A percentile compares a stretch with the other conserved stretches of the same genome.
Evolutionary conservation across 2,113 vertebrate species (phyloP).

Genomic region (Collichthys lucidus): DNA sequence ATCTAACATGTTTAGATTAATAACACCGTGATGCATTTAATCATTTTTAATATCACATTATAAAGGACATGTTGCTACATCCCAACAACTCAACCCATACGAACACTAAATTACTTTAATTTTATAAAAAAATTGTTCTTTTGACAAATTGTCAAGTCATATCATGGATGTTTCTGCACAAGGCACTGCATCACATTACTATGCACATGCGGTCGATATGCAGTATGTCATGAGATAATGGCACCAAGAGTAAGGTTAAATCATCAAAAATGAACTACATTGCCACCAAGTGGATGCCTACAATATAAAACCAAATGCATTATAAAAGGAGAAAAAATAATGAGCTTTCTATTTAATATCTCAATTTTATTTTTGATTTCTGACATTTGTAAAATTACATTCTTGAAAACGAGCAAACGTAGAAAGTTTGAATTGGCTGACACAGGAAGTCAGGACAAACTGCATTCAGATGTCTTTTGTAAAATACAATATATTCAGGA

Average conservation of each 20-base stretch:
- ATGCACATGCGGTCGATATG: slow-evolving; percentile 9
- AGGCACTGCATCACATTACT: slow-evolving; percentile 22
- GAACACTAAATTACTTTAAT: background rate
- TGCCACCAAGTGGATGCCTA: slow-evolving; percentile 59
- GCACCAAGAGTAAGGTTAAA: slow-evolving; percentile 57
- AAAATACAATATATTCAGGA: background rate
- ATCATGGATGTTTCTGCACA: background rate
- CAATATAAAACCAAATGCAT: background rate
- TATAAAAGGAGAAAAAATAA: too few species aligned
- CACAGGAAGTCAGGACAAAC: background rate
- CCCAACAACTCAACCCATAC: background rate
- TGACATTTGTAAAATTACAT: slow-evolving; percentile 40
- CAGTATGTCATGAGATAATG: slow-evolving; percentile 40
- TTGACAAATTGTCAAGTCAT: background rate
- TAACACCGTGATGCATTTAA: background rate
- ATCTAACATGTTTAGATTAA: background rate
- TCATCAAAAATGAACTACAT: slow-evolving; percentile 12
- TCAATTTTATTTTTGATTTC: slow-evolving; percentile 41
- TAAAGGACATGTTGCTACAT: background rate
- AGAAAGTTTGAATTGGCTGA: slow-evolving; percentile 5
- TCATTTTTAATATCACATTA: background rate
- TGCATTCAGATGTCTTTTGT: slow-evolving; percentile 11
- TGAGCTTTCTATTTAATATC: background rate
- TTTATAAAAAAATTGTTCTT: too few species aligned
- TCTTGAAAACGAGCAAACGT: slow-evolving; percentile 26